Percentiles rank a stretch among this genome's conserved stretches.
These are phyloP conservation scores for Drosophila subquinaria DNA, from an alignment of 2,888 invertebrate species.

Conservation along the genomic window DNA sequence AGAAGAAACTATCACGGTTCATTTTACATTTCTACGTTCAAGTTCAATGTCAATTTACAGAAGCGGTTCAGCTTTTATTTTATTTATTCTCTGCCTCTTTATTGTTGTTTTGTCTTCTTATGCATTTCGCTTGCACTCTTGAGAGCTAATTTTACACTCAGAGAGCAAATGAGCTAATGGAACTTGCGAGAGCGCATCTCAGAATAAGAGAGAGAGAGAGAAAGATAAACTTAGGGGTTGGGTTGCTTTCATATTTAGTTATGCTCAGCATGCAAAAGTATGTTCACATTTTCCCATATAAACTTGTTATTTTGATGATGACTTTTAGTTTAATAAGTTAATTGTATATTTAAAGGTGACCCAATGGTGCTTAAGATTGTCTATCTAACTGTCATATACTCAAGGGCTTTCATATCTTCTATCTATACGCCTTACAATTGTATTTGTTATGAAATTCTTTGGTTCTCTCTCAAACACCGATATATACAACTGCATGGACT, in stretches of 20 bases:
- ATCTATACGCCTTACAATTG: neutral
- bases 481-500: conserved; percentile 6
- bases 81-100: conserved; percentile 16
- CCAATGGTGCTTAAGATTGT: conserved; percentile 5
- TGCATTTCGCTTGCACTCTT: conserved; percentile 18
- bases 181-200: neutral
- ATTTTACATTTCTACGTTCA: conserved; percentile 39
- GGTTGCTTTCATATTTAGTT: neutral
- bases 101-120: conserved; percentile 30
- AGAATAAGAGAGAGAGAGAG: neutral
- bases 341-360: conserved; percentile 19
- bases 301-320: conserved; percentile 1
- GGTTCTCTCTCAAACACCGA: neutral
- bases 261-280: neutral
- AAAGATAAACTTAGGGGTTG: conserved; percentile 14
- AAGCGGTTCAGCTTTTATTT: conserved; percentile 21
- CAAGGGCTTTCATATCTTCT: conserved; percentile 15
- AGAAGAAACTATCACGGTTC: conserved; percentile 4
- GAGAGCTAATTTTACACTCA: conserved; percentile 28
- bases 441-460: neutral
- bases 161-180: conserved; percentile 21
- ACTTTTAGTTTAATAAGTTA: conserved; percentile 5
- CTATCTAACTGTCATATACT: conserved; percentile 7
- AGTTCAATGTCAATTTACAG: conserved; percentile 71
- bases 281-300: neutral